Evolutionary conservation across 1,140 invertebrate genomes (phyloP), one percentile per base, ranked within the genome.

Genomic region (Drosophila asahinai): DNA sequence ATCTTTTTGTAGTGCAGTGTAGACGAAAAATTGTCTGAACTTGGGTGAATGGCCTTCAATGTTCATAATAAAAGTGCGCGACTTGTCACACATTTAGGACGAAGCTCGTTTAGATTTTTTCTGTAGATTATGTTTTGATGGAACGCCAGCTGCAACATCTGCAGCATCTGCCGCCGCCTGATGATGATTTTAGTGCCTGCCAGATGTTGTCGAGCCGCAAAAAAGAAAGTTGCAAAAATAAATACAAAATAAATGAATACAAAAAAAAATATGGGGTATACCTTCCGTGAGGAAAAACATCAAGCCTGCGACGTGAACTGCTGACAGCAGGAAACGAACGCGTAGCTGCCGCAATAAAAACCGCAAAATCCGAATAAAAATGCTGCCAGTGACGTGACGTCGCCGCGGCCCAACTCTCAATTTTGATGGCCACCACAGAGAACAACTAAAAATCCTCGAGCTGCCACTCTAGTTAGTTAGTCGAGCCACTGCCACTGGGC

Each of bases 361-460:
- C 81, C 75, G 57, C 78, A 86, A 77, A 82, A 81, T 65, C 86
- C 74, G 83, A 90, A 84, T 78, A 90, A 86, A 89, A 90, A 66
- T 70, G 60, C 79, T 76, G 79, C 45, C 68, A 57, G 22, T 71
- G 83, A 86, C 70, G 79, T 86, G 70, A 76, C 63, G 68, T 40
- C 67, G 47, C 57, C 59, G 33, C 33, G 17, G 80, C 61, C 58
- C 70, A 77, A 79, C 70, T 73, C 68, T 73, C 70, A 73, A 74
- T 74, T 87, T 83, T 87, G 80, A 87, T 60, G 70, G 77, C 36
- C 52, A 40, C 61, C 43, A n/a, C 48, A 19, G 63, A 48, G 57
- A 68, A 75, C 70, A 84, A 84, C 61, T 80, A 77, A 84, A 83
- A 74, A 49, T 61, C 63, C 60, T 65, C 63, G 61, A 80, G 67